Base-by-base conservation (phyloP, 1,140 invertebrate species). In the Odontomachus brunneus region DNA sequence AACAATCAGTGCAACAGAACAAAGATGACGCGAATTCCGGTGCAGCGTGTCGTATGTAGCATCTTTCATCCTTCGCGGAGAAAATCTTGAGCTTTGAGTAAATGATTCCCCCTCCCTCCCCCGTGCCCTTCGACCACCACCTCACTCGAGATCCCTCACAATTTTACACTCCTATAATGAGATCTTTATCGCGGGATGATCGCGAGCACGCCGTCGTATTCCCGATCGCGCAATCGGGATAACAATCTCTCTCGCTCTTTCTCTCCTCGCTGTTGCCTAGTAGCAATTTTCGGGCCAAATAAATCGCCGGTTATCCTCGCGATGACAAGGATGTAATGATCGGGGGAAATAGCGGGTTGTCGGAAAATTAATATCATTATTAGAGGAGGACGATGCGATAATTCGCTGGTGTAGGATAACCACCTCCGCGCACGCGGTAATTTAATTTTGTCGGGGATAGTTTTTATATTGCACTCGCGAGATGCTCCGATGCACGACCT, bases 141-240 rank as follows among this genome's bases (percentile, higher is more conserved):
- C 51, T 53, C 65, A 38, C 12, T 67, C 38, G 48, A 24, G 51
- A 44, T 26, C 49, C 17, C 51, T 72, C 57, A 12, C 55, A 84
- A 87, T 84, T 87, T 84, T 66, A 48, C 72, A 76, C 85, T 87
- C 57, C 33, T 76, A 33, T 73, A 84, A 72, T 84, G 67, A 86
- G 84, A 84, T 86, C 60, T 66, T 84, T 81, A 84, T 86, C 84
- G 49, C 51, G 48, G 51, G 59, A 65, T 38, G 55, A 62, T 69
- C 71, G 24, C 15, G 63, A 69, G 60, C 84, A 67, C 59, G 62
- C 71, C 55, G 44, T 69, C 49, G 55, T 53, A 3, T 51, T n/a
- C 24, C 38, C 26, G 63, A 69, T 69, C 71, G 81, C 75, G 49
- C 73, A 84, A 85, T 76, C 14, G 65, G 24, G 65, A 80, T 86